Base-by-base conservation (phyloP, 2,113 vertebrate species). In the Vireo altiloquus region DNA sequence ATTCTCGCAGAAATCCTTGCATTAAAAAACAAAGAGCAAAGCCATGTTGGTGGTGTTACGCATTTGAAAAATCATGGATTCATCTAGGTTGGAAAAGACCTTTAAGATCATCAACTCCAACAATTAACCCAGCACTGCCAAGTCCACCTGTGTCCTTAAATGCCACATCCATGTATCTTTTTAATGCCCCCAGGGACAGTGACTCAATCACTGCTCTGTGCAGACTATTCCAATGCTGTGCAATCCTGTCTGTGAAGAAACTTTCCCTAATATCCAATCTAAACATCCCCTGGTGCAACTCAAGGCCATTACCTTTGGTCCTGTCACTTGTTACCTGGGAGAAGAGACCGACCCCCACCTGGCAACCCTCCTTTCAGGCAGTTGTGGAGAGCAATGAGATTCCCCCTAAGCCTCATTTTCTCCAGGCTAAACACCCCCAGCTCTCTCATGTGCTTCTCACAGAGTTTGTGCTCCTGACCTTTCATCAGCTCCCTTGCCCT, bases 1-100 rank as follows among this genome's bases (percentile, higher is more conserved):
- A 84, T 96, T 97, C 81, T 47, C 37, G 95, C 90, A 96, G 94
- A 83, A 50, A 59, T 47, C 0, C 9, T 63, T 91, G 87, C 71
- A n/a, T 82, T 81, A 69, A 64, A 27, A 35, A 92, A 90, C 77
- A 87, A 86, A 96, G 91, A 89, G 78, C 6, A 7, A 47, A 94
- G 75, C 76, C 21, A 0, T 44, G 23, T 40, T 44, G 86, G 66
- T 95, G 64, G 17, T 93, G 82, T 37, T 97, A 46, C 0, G 23
- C 37, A 54, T 95, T 94, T 90, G 72, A 95, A 71, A 9, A 57
- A n/a, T 57, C 42, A 22, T 6, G 20, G 33, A n/a, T 56, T 81
- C 24, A 28, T 75, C 74, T 56, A 14, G 31, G 7, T 44, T 57
- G 37, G 82, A 56, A 81, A 76, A 63, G 33, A 44, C 54, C 28